These are phyloP conservation scores for Sebastes trivittatus DNA, from an alignment of 2,797 vertebrate species.

Conservation along the genomic window DNA sequence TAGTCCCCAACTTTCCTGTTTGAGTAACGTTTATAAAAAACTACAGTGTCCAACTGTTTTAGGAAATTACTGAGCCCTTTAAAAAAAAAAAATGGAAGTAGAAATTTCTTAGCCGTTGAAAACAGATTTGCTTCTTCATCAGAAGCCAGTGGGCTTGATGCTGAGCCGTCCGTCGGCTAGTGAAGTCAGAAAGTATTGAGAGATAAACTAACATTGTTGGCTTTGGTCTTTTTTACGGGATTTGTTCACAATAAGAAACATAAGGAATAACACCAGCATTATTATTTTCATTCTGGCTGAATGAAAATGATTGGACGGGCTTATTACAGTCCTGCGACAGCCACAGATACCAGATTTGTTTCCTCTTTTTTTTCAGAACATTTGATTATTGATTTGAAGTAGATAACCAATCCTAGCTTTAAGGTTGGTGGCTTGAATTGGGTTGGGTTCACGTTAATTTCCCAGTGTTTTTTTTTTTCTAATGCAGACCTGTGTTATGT, in stretches of 20 bases:
- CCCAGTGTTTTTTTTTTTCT: too few species aligned
- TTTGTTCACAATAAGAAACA: not conserved
- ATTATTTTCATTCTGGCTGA: not conserved
- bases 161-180: not conserved
- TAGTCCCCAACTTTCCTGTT: not conserved
- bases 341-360: too few species aligned
- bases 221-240: too few species aligned
- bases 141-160: not conserved
- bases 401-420: too few species aligned
- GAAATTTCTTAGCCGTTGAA: not conserved
- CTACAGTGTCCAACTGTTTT: not conserved
- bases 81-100: not conserved
- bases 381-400: too few species aligned
- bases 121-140: not conserved
- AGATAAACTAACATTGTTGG: not conserved
- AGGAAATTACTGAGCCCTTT: not conserved
- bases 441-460: rapidly evolving
- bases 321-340: too few species aligned
- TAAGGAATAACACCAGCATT: not conserved
- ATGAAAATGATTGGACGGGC: too few species aligned
- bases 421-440: not conserved
- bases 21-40: not conserved
- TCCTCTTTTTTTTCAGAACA: too few species aligned
- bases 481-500: too few species aligned
- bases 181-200: not conserved